Conservation (phyloP, 2,113 vertebrate species). For the Cinclus mexicanus region DNA sequence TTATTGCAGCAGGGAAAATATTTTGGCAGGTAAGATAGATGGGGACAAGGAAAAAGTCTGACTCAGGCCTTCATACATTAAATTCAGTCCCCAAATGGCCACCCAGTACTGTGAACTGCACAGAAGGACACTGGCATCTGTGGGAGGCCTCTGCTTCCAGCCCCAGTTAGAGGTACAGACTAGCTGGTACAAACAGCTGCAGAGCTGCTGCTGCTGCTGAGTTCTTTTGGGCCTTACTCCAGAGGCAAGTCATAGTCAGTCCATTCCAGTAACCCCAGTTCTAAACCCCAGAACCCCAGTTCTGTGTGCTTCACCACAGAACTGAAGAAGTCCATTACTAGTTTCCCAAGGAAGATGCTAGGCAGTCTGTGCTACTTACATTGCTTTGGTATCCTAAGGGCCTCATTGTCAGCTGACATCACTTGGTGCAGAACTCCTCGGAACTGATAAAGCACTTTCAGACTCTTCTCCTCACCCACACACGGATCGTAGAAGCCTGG, state of each 20-base stretch:
- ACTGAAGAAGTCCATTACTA: neutral
- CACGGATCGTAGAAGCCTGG: constrained; percentile 98
- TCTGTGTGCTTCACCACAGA: neutral
- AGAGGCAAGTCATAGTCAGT: neutral
- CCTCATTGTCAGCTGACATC: constrained; percentile 87
- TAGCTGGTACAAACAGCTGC: neutral
- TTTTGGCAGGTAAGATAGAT: neutral
- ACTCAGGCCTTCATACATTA: neutral
- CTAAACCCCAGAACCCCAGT: neutral
- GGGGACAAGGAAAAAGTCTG: neutral
- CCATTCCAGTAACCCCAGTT: neutral
- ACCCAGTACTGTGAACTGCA: neutral
- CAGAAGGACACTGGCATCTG: neutral
- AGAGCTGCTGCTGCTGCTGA: neutral
- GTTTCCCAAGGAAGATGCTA: neutral
- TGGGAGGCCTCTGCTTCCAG: neutral
- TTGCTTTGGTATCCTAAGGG: constrained; percentile 99
- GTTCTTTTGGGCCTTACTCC: neutral
- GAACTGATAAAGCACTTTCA: constrained; percentile 99
- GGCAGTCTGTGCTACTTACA: constrained; percentile 78
- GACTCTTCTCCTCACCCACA: constrained; percentile 94
- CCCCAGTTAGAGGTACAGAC: neutral
- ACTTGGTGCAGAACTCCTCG: constrained; percentile 96
- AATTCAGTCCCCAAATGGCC: neutral
- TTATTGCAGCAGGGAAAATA: neutral